Percentiles rank a stretch among this genome's conserved stretches.
Conservation (phyloP, 2,113 vertebrate genomes). For the Struthio camelus region DNA sequence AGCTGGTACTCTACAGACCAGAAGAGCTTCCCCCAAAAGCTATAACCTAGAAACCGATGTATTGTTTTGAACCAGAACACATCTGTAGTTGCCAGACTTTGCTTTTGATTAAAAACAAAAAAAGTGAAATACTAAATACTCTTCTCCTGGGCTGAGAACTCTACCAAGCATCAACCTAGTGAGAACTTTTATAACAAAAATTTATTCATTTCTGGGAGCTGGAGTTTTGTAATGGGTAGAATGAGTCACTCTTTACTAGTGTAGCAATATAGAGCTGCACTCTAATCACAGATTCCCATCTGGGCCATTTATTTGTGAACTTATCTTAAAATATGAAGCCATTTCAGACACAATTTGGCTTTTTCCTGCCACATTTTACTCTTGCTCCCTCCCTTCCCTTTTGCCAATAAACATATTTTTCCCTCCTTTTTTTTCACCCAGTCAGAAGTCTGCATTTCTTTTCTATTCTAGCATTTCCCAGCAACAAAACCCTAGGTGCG, state of each 20-base stretch:
- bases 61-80: background rate
- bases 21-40: background rate
- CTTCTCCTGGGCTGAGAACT: background rate
- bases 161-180: background rate
- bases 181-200: constrained; percentile 16
- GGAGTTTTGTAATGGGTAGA: constrained; percentile 27
- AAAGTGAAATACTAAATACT: background rate
- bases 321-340: constrained; percentile 29
- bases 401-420: background rate
- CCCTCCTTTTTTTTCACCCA: background rate
- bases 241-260: constrained; percentile 53
- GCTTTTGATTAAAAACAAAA: background rate
- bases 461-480: background rate
- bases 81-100: background rate
- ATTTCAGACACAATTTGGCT: background rate
- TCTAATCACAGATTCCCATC: constrained; percentile 41
- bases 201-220: background rate
- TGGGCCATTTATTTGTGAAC: constrained; percentile 30
- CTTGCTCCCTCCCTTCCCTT: background rate
- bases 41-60: background rate
- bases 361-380: background rate
- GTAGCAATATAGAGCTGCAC: background rate
- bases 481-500: background rate
- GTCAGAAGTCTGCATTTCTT: background rate
- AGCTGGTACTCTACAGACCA: background rate